Evolutionary conservation across 2,888 invertebrate species (phyloP).

Genomic region (Dione juno): DNA sequence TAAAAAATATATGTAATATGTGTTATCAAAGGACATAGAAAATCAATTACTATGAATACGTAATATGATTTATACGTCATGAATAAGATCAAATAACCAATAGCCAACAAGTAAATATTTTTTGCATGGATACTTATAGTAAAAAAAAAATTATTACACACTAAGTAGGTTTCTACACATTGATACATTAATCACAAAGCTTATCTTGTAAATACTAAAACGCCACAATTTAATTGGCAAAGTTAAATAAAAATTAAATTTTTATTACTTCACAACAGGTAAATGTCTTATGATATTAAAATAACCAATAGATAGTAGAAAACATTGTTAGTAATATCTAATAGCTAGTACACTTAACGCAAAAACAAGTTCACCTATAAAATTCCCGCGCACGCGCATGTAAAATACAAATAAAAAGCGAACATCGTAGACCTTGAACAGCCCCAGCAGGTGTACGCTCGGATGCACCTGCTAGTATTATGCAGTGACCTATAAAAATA

Average conservation of each 20-base stretch:
- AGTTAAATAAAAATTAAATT: no score
- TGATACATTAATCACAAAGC: slow-evolving; percentile 5
- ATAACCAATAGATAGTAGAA: not conserved
- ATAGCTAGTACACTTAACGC: not conserved
- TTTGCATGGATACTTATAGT: not conserved
- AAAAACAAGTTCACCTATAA: slow-evolving; percentile 44
- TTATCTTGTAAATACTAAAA: slow-evolving; percentile 3
- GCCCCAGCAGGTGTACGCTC: slow-evolving; percentile 72
- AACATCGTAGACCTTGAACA: slow-evolving; percentile 68
- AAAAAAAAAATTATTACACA: not conserved
- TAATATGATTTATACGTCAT: not conserved
- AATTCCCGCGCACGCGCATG: slow-evolving; percentile 46
- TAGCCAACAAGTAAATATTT: not conserved
- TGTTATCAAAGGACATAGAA: not conserved
- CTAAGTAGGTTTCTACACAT: not conserved
- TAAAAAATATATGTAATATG: slow-evolving; percentile 1
- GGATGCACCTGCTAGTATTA: slow-evolving; percentile 75
- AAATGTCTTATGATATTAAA: no score
- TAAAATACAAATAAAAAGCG: slow-evolving; percentile 53
- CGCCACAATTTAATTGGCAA: not conserved
- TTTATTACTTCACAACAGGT: no score
- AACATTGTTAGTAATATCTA: not conserved
- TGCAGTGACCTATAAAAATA: slow-evolving; percentile 81
- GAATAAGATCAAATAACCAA: not conserved
- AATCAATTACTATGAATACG: not conserved